A percentile compares a stretch with the other conserved stretches of the same genome.
phyloP scores from a whole-genome alignment of 2,888 invertebrate species.

The Drosophila niveifrons region DNA sequence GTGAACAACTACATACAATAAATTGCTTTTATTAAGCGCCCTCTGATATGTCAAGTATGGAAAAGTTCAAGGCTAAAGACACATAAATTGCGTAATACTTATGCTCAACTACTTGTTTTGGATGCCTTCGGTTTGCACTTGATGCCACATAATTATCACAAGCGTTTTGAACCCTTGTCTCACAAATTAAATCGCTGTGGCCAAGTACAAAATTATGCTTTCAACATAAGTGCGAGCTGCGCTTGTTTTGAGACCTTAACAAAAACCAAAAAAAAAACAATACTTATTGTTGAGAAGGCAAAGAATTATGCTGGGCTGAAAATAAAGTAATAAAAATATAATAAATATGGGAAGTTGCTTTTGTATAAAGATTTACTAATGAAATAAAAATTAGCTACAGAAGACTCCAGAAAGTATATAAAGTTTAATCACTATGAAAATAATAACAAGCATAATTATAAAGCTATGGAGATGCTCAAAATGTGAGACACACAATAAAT shows the following conservation, averaged over 20 bases:
- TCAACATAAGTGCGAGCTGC: not conserved
- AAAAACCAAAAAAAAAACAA: too few species aligned
- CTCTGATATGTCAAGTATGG: slow-evolving; percentile 3
- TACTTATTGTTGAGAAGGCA: too few species aligned
- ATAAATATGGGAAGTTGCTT: too few species aligned
- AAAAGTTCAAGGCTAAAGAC: slow-evolving; percentile 47
- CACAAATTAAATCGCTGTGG: not conserved
- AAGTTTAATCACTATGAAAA: too few species aligned
- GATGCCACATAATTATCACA: not conserved
- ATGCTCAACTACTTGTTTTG: not conserved
- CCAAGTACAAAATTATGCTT: not conserved
- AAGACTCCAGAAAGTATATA: too few species aligned
- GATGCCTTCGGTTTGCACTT: not conserved
- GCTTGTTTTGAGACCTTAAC: not conserved
- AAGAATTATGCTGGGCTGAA: too few species aligned
- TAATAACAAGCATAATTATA: too few species aligned
- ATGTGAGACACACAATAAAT: too few species aligned
- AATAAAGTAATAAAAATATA: too few species aligned
- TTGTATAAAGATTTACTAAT: too few species aligned
- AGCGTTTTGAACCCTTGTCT: not conserved
- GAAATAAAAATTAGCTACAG: too few species aligned
- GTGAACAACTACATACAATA: slow-evolving; percentile 6
- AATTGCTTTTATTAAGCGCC: slow-evolving; percentile 26
- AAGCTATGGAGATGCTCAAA: too few species aligned
- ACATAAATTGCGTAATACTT: slow-evolving; percentile 38